Evolutionary conservation across 2,113 vertebrate genomes (phyloP), one percentile per base, ranked within the genome.

Genomic region (Sceloporus undulatus): DNA sequence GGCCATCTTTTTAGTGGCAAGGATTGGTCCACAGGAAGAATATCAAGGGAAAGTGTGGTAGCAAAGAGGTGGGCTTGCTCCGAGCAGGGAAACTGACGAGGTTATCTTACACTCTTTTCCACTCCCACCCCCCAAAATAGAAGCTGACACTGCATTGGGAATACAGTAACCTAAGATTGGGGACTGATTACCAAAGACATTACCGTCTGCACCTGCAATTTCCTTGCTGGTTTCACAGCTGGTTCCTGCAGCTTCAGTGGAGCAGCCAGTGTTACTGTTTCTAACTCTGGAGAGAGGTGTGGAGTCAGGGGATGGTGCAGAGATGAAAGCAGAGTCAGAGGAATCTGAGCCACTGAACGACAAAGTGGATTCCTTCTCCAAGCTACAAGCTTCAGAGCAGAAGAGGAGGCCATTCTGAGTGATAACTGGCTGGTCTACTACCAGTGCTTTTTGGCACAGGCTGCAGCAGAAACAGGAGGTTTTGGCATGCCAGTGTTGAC

Each of bases 381-480:
- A 83, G 85, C 93, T 80, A 89, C 96, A 96, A 84, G 25, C 0
- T 16, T 93, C 92, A 2, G 95, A 94, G 93, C 96, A 97, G 94
- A 94, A 96, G 77, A 96, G 94, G 11, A 77, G 93, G 6, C 95
- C 93, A 1, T 68, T 90, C 48, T 5, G 84, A 76, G 87, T 82
- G 9, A 75, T 85, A 86, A 95, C 92, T 13, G 89, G 91, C 75
- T 92, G 94, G 2, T 90, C 93, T 0, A 88, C 93, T 0, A 88
- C 84, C 68, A 96, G 92, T 5, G 96, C 91, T 79, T 85, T 91
- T 18, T 85, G 92, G 90, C 96, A 96, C 66, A 48, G 88, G 83
- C 92, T 94, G 90, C 96, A 96, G 91, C 93, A 95, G 88, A 96
- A 93, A 85, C 96, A 97, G 66, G 94, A 2, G 66, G 91, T 91